Evolutionary conservation across 1,140 invertebrate species (phyloP).

Genomic region (Panonychus citri): DNA sequence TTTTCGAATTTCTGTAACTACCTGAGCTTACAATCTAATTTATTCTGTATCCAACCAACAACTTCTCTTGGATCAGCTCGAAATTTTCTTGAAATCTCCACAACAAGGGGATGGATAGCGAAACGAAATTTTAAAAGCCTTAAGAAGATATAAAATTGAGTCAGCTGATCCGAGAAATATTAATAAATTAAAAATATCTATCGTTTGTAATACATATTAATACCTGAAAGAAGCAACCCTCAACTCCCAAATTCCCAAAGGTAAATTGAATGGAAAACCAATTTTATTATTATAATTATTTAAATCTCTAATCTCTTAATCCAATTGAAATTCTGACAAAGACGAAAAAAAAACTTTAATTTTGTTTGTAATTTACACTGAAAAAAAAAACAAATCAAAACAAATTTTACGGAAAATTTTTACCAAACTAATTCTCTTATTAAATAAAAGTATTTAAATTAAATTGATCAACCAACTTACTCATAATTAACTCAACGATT

Average conservation of each 20-base stretch:
- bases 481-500: neutral
- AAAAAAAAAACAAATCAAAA: neutral
- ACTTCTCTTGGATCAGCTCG: constrained; percentile 18
- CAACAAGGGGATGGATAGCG: constrained; percentile 17
- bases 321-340: neutral
- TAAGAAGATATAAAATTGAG: too few relatives aligned
- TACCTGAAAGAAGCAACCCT: neutral
- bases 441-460: neutral
- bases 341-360: neutral
- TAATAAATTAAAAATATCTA: neutral
- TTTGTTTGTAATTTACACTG: neutral
- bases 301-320: neutral
- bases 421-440: neutral
- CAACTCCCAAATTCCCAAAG: neutral
- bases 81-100: constrained; percentile 16
- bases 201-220: neutral
- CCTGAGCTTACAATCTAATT: constrained; percentile 13
- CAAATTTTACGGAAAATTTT: neutral
- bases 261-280: neutral
- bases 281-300: neutral
- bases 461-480: neutral
- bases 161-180: too few relatives aligned
- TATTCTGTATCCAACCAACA: constrained; percentile 14
- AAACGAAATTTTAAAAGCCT: constrained; percentile 6
- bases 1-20: neutral